phyloP scores from a whole-genome alignment of 1,140 invertebrate species.

The Epicauta chinensis region DNA sequence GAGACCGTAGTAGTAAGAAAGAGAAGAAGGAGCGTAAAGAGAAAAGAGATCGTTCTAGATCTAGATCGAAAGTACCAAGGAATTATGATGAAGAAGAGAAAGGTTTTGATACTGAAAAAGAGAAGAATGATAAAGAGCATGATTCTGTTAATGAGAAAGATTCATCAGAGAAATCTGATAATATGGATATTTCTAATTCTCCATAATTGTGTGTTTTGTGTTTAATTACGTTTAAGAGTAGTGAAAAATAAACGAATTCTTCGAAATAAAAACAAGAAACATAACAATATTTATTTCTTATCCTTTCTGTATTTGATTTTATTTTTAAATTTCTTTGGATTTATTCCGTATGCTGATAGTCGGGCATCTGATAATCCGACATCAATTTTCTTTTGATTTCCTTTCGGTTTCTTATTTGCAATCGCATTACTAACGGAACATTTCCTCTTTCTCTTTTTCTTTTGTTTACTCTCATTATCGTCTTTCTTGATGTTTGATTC shows the following conservation, averaged over 20 bases:
- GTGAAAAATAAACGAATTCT: too few species aligned
- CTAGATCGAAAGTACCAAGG: constrained; percentile 41
- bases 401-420: constrained; percentile 27
- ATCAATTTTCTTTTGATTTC: constrained; percentile 19
- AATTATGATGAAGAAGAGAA: constrained; percentile 52
- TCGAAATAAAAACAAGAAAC: too few species aligned
- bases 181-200: constrained; percentile 54
- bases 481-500: constrained; percentile 17
- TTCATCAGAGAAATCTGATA: constrained; percentile 48
- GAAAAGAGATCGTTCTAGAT: constrained; percentile 27
- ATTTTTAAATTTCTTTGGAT: constrained; percentile 83
- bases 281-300: constrained; percentile 21
- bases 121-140: constrained; percentile 22
- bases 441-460: constrained; percentile 20
- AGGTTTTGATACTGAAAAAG: constrained; percentile 41
- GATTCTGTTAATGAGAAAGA: constrained; percentile 39
- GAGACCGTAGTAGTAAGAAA: constrained; percentile 22
- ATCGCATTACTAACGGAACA: too few species aligned
- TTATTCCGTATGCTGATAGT: constrained; percentile 82
- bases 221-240: not conserved
- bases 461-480: not conserved
- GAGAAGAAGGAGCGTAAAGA: constrained; percentile 32
- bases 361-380: constrained; percentile 63
- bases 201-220: constrained; percentile 32
- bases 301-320: constrained; percentile 54